Evolutionary conservation across 1,140 invertebrate genomes (phyloP).

Genomic region (Eriocheir sinensis): DNA sequence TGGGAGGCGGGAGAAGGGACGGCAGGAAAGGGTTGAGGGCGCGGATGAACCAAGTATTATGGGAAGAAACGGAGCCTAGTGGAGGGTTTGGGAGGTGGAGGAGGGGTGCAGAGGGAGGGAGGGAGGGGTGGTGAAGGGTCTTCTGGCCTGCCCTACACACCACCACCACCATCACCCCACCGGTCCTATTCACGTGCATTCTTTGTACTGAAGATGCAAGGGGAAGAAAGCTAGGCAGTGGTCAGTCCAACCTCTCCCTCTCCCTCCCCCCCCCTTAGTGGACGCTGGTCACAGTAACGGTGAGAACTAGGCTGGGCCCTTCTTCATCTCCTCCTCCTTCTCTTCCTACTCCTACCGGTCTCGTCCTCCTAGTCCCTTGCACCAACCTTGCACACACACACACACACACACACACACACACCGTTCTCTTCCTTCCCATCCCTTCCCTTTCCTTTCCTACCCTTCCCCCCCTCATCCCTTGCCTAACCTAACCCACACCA

Average conservation of each 20-base stretch:
- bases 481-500: not conserved
- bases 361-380: not conserved
- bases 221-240: constrained; percentile 58
- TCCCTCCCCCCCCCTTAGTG: constrained; percentile 21
- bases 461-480: not conserved
- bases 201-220: constrained; percentile 61
- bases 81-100: not conserved
- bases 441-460: not conserved
- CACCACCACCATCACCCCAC: constrained; percentile 44
- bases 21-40: not conserved
- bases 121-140: constrained; percentile 9
- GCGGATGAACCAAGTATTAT: constrained; percentile 26
- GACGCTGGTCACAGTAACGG: constrained; percentile 64
- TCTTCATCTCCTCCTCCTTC: not conserved
- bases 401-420: constrained; percentile 5
- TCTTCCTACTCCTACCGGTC: constrained; percentile 15
- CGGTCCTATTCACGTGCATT: constrained; percentile 65
- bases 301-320: constrained; percentile 45
- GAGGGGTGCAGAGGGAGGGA: constrained; percentile 38
- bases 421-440: constrained; percentile 5
- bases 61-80: constrained; percentile 7
- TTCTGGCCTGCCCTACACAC: constrained; percentile 15
- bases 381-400: not conserved
- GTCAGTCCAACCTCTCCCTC: too few species aligned
- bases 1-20: too few species aligned